phyloP scores from a whole-genome alignment of 2,888 invertebrate genomes.

The Drosophila siamana region DNA sequence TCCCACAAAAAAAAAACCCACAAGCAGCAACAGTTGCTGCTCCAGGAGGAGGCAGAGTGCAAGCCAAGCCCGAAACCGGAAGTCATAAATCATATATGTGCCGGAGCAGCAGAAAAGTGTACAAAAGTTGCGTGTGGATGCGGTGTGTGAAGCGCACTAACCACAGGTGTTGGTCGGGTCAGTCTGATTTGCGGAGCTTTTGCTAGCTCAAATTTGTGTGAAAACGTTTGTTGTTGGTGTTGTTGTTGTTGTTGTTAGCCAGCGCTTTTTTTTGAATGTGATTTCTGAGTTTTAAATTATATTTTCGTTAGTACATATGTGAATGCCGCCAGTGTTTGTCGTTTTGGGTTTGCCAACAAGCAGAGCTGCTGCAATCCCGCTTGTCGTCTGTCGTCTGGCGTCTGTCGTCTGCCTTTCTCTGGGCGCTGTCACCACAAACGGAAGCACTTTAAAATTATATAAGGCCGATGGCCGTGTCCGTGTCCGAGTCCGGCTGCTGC shows the following conservation, averaged over 20 bases:
- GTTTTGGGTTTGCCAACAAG: slow-evolving; percentile 53
- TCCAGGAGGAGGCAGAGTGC: slow-evolving; percentile 5
- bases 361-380: slow-evolving; percentile 35
- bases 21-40: slow-evolving; percentile 48
- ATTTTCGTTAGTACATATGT: slow-evolving; percentile 64
- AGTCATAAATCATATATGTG: slow-evolving; percentile 80
- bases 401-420: slow-evolving; percentile 38
- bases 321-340: slow-evolving; percentile 73
- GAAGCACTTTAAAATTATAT: slow-evolving; percentile 82
- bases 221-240: slow-evolving; percentile 34
- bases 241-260: no score
- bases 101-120: slow-evolving; percentile 10
- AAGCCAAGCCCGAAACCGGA: slow-evolving; percentile 73
- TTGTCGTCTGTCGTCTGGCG: no score
- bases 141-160: slow-evolving; percentile 54
- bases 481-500: slow-evolving; percentile 25
- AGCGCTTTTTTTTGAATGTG: no score
- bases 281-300: slow-evolving; percentile 65
- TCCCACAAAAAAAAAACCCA: slow-evolving; percentile 9
- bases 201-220: slow-evolving; percentile 35
- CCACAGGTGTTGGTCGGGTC: slow-evolving; percentile 71
- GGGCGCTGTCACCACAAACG: slow-evolving; percentile 72
- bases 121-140: slow-evolving; percentile 7
- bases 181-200: slow-evolving; percentile 49
- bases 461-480: slow-evolving; percentile 64